Conservation (phyloP, 1,140 invertebrate species). For the Panagrolaimus sp. region DNA sequence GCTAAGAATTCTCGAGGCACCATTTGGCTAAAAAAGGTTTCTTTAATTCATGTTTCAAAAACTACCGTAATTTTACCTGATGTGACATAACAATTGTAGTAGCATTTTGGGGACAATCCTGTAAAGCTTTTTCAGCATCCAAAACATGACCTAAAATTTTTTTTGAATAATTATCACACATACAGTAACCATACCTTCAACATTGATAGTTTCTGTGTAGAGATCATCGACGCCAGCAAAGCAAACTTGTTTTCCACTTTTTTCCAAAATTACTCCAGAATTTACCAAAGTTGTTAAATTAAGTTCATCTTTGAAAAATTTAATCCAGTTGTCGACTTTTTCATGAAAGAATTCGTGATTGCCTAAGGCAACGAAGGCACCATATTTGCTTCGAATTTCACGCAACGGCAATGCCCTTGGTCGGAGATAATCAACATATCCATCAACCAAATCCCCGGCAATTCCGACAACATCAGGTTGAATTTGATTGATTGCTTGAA, state of each 20-base stretch:
- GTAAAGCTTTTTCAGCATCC: conserved; percentile 35
- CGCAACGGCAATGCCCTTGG: conserved; percentile 30
- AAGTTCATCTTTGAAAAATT: conserved; percentile 34
- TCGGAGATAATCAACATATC: conserved; percentile 33
- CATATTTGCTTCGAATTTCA: conserved; percentile 34
- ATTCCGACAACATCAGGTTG: conserved; percentile 39
- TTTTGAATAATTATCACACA: no score
- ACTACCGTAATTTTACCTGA: no score
- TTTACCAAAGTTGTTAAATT: conserved; percentile 36
- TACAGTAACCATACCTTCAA: conserved; percentile 10
- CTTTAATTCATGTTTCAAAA: no score
- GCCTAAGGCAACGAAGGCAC: conserved; percentile 35
- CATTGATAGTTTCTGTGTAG: conserved; percentile 25
- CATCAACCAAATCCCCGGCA: conserved; percentile 41
- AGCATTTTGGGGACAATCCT: conserved; percentile 25
- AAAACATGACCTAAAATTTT: conserved; percentile 35
- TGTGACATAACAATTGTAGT: conserved; percentile 33
- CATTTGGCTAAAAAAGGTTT: conserved; percentile 33
- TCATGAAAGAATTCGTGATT: conserved; percentile 40
- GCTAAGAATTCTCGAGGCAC: conserved; percentile 34
- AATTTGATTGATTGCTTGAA: conserved; percentile 31
- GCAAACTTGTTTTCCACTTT: conserved; percentile 21
- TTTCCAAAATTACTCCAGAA: conserved; percentile 18
- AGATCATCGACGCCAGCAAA: conserved; percentile 45
- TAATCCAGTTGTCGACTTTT: conserved; percentile 39